phyloP scores from a whole-genome alignment of 2,888 invertebrate genomes.

The Tineola bisselliella region DNA sequence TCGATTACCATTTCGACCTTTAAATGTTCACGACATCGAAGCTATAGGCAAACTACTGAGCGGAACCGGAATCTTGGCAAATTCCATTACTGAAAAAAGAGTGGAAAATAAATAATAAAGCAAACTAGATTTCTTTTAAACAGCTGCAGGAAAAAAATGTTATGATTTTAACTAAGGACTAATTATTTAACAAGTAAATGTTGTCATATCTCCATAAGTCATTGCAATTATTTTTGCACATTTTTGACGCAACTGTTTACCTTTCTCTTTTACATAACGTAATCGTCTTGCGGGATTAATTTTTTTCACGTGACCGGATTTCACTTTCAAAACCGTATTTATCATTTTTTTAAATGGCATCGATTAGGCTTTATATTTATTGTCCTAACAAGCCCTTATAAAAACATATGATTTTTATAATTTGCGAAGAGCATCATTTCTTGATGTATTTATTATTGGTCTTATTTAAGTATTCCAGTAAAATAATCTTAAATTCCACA shows the following conservation, averaged over 20 bases:
- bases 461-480: too few relatives aligned
- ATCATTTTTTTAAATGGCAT: too few relatives aligned
- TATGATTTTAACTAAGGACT: too few relatives aligned
- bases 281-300: not conserved
- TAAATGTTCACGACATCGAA: not conserved
- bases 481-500: not conserved
- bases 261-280: slow-evolving; percentile 3
- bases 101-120: not conserved
- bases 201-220: not conserved
- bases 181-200: not conserved
- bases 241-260: slow-evolving; percentile 4
- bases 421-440: too few relatives aligned
- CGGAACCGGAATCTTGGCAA: not conserved
- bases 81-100: slow-evolving; percentile 1
- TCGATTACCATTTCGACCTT: slow-evolving; percentile 2
- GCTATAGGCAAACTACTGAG: not conserved
- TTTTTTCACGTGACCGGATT: not conserved
- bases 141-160: too few relatives aligned
- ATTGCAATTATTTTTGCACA: not conserved
- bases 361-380: too few relatives aligned
- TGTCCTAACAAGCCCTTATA: too few relatives aligned
- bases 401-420: too few relatives aligned
- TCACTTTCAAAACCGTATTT: slow-evolving; percentile 1
- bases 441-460: too few relatives aligned
- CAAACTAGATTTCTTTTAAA: too few relatives aligned